Evolutionary conservation across 2,888 invertebrate genomes (phyloP), one percentile per base, ranked within the genome.

Genomic region (Xanthorhoe spadicearia): DNA sequence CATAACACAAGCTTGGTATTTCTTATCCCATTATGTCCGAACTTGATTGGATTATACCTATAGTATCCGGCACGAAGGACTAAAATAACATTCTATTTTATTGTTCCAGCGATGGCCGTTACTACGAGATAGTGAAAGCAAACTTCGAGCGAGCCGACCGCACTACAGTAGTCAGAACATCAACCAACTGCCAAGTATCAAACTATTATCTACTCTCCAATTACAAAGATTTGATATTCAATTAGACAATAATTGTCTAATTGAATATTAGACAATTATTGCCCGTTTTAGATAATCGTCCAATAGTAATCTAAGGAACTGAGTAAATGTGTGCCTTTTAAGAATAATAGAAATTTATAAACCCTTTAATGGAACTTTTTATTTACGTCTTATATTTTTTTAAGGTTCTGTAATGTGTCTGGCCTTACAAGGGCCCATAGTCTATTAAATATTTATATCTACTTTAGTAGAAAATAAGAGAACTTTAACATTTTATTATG

Each of bases 121-220:
- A 99, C 90, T 99, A 99, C 86, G 99, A 99, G 92, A 97, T 99
- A 75, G 99, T 99, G 43, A 99, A 99, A 88, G 99, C 99, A 0
- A 99, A 99, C 92, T 99, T 99, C 88, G 99, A 99, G 90, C 95
- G 99, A 79, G 99, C 99, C 0, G 99, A 99, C 90, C 95, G 99
- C 74, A 95, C 96, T 76, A 99, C 99, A 0, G 99, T 99, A 9
- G 99, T 99, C 0, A 94, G 99, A 64, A 99, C 99, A 2, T 97
- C 98, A 2, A 99, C 98, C 70, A 99, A 98, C 92, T 99, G 99
- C 87, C 94, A 97, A 70, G 99, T 99, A 9, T 98, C 98, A 52
- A 97, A 98, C 79, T 98, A 98, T 84, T 98, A 99, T 87, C 94
- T 99, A 66, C 94, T 99, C 51, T 95, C 96, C 73, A 98, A 97